These are phyloP conservation scores for Cydia fagiglandana DNA, from an alignment of 1,140 invertebrate species.

Conservation along the genomic window DNA sequence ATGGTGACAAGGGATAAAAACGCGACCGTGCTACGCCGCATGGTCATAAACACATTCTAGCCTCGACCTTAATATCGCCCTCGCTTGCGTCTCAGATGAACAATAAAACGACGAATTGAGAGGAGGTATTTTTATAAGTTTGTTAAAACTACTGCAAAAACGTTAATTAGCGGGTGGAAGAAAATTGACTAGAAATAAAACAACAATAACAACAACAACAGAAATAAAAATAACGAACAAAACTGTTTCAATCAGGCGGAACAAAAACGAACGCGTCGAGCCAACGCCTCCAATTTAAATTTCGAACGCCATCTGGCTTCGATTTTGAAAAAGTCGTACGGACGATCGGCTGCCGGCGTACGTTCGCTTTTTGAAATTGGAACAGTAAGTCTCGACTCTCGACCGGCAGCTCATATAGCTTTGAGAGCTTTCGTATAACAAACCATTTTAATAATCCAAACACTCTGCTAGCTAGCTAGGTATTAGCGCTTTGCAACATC, in stretches of 20 bases:
- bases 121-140: no score
- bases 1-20: no score
- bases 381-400: background rate
- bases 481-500: no score
- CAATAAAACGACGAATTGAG: no score
- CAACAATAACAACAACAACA: background rate
- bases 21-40: no score
- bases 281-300: slow-evolving; percentile 7
- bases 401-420: background rate
- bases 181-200: background rate
- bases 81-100: no score
- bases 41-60: no score
- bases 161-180: background rate
- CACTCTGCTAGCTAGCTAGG: no score
- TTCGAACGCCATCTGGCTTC: background rate
- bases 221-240: background rate
- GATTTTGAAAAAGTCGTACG: slow-evolving; percentile 1
- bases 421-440: background rate
- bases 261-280: background rate
- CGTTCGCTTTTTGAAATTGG: background rate
- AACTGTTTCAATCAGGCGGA: slow-evolving; percentile 2
- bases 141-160: background rate
- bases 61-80: no score
- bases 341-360: background rate
- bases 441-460: background rate